Evolutionary conservation across 2,888 invertebrate genomes (phyloP).

Genomic region (Rosalia funebris): DNA sequence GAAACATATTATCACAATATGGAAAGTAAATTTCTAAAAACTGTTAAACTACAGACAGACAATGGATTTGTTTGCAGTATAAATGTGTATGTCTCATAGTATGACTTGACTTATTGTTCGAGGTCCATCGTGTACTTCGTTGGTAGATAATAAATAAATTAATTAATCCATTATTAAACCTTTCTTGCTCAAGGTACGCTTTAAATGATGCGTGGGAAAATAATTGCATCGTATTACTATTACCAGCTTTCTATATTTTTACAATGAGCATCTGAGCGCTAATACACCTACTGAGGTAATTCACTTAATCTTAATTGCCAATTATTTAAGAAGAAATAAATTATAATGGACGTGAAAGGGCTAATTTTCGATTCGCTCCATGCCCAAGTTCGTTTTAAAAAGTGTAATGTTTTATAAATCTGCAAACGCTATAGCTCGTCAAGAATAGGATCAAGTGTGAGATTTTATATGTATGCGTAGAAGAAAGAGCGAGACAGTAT

Average conservation of each 20-base stretch:
- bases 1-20: too few species aligned
- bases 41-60: too few species aligned
- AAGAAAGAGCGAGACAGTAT: too few species aligned
- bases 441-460: not conserved
- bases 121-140: not conserved
- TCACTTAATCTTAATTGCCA: slow-evolving; percentile 9
- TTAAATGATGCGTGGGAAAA: slow-evolving; percentile 22
- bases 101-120: too few species aligned
- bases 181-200: slow-evolving; percentile 2
- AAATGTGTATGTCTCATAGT: too few species aligned
- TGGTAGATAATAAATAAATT: not conserved
- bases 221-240: slow-evolving; percentile 16
- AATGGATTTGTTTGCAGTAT: not conserved
- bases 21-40: too few species aligned
- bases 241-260: slow-evolving; percentile 21
- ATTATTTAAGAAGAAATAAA: not conserved
- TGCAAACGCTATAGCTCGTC: too few species aligned
- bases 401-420: not conserved
- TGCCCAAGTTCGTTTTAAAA: not conserved
- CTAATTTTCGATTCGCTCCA: not conserved
- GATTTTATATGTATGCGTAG: too few species aligned
- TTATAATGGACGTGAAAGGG: not conserved
- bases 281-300: slow-evolving; percentile 13
- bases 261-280: not conserved
- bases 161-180: not conserved